phyloP scores from a whole-genome alignment of 1,140 invertebrate species.

The Ditylenchus dipsaci region DNA sequence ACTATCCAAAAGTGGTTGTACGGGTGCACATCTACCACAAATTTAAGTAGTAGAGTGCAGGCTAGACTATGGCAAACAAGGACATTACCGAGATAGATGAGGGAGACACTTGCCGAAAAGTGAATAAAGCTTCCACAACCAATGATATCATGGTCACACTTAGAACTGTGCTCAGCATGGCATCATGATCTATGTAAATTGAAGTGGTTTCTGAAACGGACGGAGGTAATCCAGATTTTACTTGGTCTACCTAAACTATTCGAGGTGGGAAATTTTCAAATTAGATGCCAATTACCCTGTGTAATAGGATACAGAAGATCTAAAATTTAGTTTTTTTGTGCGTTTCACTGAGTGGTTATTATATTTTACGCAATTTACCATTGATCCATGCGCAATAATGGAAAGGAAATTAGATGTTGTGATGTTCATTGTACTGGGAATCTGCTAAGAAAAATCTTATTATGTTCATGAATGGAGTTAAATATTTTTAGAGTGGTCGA shows the following conservation, averaged over 20 bases:
- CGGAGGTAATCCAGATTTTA: conserved; percentile 17
- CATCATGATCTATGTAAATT: conserved; percentile 17
- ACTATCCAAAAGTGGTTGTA: conserved; percentile 17
- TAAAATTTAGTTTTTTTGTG: no score
- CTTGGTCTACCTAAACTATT: conserved; percentile 23
- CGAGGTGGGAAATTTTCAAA: not conserved
- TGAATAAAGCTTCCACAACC: conserved; percentile 30
- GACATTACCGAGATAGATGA: conserved; percentile 4
- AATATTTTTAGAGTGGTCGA: no score
- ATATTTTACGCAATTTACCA: no score
- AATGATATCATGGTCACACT: conserved; percentile 15
- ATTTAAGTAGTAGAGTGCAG: conserved; percentile 18
- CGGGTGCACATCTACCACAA: conserved; percentile 19
- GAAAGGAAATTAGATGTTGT: not conserved
- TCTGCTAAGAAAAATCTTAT: no score
- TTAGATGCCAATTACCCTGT: conserved; percentile 16
- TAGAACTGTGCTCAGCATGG: conserved; percentile 18
- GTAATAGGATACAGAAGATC: conserved; percentile 16
- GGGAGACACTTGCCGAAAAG: conserved; percentile 20
- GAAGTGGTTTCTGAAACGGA: conserved; percentile 10
- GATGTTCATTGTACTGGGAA: no score
- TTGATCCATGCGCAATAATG: not conserved
- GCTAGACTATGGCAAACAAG: conserved; percentile 26
- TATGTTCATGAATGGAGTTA: no score
- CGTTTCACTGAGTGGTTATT: no score